phyloP scores from a whole-genome alignment of 2,113 vertebrate genomes.

The Natator depressus region DNA sequence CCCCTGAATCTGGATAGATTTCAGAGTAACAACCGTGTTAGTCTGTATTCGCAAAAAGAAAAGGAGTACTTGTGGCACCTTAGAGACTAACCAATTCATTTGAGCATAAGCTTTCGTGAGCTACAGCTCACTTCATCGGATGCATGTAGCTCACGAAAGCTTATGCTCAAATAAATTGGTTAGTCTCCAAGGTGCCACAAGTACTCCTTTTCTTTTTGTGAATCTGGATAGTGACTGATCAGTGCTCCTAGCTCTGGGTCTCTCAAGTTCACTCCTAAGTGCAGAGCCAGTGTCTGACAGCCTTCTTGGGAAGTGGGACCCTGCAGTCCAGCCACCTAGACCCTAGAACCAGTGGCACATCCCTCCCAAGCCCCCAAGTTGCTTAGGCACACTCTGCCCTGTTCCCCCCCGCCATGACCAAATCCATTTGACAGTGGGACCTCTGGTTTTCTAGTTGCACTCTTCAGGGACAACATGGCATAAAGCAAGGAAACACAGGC shows the following conservation, averaged over 20 bases:
- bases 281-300: neutral
- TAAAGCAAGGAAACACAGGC: neutral
- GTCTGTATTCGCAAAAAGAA: too few relatives aligned
- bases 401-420: neutral
- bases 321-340: neutral
- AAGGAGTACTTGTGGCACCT: too few relatives aligned
- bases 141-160: too few relatives aligned
- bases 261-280: neutral
- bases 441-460: neutral
- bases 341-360: neutral
- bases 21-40: too few relatives aligned
- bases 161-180: too few relatives aligned
- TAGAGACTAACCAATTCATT: too few relatives aligned
- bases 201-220: too few relatives aligned
- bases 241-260: neutral
- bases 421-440: neutral
- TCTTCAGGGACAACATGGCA: neutral
- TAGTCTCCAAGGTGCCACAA: too few relatives aligned
- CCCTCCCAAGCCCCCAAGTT: neutral
- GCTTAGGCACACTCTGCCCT: neutral
- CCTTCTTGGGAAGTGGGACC: neutral
- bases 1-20: neutral
- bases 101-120: too few relatives aligned
- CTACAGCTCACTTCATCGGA: too few relatives aligned
- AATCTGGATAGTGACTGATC: neutral